A percentile compares a stretch with the other conserved stretches of the same genome.
These are phyloP conservation scores for Loripinus fragilis DNA, from an alignment of 2,888 invertebrate species.

Conservation along the genomic window DNA sequence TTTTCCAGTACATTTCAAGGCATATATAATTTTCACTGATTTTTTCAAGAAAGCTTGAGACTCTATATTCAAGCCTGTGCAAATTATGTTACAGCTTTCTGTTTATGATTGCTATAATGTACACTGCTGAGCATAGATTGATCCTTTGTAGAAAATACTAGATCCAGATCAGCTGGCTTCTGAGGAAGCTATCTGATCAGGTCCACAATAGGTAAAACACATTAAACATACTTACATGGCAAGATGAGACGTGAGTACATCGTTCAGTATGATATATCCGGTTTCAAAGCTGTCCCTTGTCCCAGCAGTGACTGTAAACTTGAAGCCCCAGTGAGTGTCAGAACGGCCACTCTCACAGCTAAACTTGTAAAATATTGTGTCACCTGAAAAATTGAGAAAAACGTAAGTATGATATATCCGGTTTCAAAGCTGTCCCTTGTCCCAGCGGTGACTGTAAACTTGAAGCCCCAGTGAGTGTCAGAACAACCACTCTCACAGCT, in stretches of 20 bases:
- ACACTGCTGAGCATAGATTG: no score
- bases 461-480: constrained; percentile 77
- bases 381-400: constrained; percentile 68
- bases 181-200: no score
- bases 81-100: no score
- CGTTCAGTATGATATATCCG: constrained; percentile 79
- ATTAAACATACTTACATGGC: constrained; percentile 68
- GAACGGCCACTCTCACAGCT: constrained; percentile 60
- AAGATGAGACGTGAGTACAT: constrained; percentile 72
- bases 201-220: no score
- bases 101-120: no score
- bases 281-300: constrained; percentile 81
- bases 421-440: constrained; percentile 81
- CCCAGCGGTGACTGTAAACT: constrained; percentile 79
- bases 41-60: no score
- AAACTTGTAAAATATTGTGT: constrained; percentile 77
- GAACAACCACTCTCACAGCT: constrained; percentile 60
- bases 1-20: no score
- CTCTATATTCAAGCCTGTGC: no score
- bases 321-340: constrained; percentile 77
- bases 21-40: no score
- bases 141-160: no score
- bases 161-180: no score
- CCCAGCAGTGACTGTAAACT: constrained; percentile 79
- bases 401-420: constrained; percentile 76